These are phyloP conservation scores for Nemotelus pantherinus DNA, from an alignment of 2,888 invertebrate species.

Conservation along the genomic window DNA sequence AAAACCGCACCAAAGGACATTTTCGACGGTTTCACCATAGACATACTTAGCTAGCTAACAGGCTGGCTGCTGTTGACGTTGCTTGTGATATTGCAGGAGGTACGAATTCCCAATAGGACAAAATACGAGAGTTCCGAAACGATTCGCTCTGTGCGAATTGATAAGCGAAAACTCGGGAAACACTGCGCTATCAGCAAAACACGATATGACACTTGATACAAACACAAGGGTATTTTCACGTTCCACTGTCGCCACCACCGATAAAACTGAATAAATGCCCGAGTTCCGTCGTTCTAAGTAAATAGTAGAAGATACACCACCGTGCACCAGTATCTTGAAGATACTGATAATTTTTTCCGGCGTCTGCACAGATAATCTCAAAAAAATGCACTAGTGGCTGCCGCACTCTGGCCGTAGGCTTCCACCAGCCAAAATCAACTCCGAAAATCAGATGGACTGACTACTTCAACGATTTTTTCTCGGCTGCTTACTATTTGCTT, in stretches of 20 bases:
- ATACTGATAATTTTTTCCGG: too few relatives aligned
- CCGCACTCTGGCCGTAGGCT: background rate
- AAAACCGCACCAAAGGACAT: constrained; percentile 36
- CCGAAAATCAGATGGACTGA: constrained; percentile 13
- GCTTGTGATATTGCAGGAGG: too few relatives aligned
- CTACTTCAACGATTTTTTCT: background rate
- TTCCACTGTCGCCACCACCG: background rate
- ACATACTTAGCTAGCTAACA: too few relatives aligned
- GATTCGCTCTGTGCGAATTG: too few relatives aligned
- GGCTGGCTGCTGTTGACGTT: too few relatives aligned
- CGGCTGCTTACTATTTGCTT: constrained; percentile 18
- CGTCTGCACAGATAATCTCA: background rate
- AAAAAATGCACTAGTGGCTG: background rate
- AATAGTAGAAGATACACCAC: constrained; percentile 17
- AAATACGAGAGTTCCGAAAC: background rate
- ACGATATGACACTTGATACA: background rate
- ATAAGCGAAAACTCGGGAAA: background rate
- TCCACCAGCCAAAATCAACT: constrained; percentile 6
- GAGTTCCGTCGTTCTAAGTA: constrained; percentile 17
- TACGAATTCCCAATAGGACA: background rate
- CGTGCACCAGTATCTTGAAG: constrained; percentile 1
- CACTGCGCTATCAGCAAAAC: background rate
- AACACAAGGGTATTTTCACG: constrained; percentile 8
- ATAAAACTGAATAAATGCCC: constrained; percentile 13
- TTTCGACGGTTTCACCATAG: background rate